Evolutionary conservation across 2,797 vertebrate species (phyloP).

Genomic region (Protosalanx chinensis): DNA sequence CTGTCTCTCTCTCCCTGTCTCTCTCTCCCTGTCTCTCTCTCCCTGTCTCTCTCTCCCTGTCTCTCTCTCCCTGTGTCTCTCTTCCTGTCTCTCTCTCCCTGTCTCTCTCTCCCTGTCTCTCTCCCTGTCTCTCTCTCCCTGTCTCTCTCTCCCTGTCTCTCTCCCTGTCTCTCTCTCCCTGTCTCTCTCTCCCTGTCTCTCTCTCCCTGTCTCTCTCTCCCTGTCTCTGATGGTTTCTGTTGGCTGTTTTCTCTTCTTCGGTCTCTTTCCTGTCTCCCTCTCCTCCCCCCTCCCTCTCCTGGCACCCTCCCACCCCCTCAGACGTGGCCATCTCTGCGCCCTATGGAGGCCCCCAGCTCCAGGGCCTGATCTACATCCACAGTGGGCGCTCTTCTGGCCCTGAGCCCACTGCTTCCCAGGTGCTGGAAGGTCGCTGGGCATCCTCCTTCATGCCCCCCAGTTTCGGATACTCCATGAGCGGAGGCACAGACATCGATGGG

Average conservation of each 20-base stretch:
- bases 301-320: conserved; percentile 45
- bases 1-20: background rate
- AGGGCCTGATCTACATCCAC: conserved; percentile 90
- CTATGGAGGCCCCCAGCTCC: conserved; percentile 81
- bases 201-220: background rate
- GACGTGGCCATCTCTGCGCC: conserved; percentile 92
- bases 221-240: too few relatives aligned
- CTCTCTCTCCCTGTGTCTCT: background rate
- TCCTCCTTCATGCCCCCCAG: conserved; percentile 89
- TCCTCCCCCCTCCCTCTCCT: background rate
- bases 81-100: too few relatives aligned
- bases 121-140: background rate
- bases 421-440: conserved; percentile 87
- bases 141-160: background rate
- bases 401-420: conserved; percentile 77
- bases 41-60: conserved; percentile 4
- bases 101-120: background rate
- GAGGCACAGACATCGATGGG: conserved; percentile 88
- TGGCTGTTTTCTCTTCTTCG: background rate
- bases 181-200: conserved; percentile 9
- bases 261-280: background rate
- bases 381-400: conserved; percentile 82
- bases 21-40: background rate
- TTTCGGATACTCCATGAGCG: conserved; percentile 92
- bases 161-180: background rate